These are phyloP conservation scores for Hetaerina titia DNA, from an alignment of 2,888 invertebrate genomes.

Conservation along the genomic window DNA sequence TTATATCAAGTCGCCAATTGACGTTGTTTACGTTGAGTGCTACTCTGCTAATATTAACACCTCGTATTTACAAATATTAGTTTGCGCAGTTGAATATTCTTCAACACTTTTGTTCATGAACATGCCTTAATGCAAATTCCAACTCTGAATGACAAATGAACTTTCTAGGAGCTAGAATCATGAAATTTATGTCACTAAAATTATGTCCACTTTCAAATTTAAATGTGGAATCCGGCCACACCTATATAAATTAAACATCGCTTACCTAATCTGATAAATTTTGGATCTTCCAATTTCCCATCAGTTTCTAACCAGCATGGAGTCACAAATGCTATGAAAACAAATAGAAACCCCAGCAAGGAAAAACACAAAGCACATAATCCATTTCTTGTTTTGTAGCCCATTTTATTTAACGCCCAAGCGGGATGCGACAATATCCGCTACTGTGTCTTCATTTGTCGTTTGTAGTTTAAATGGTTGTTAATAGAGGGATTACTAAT, in stretches of 20 bases:
- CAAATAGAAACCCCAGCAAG: conserved; percentile 83
- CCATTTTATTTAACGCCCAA: conserved; percentile 71
- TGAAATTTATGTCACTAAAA: neutral
- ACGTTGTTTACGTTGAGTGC: too few species aligned
- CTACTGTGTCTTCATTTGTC: conserved; percentile 6
- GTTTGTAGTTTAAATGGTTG: neutral
- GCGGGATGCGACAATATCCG: neutral
- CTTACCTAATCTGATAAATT: conserved; percentile 90
- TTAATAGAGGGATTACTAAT: neutral
- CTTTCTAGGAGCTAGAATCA: neutral
- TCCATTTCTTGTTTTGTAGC: conserved; percentile 83
- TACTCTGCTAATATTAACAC: too few species aligned
- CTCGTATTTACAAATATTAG: too few species aligned
- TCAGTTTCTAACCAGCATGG: conserved; percentile 93
- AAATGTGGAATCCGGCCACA: conserved; percentile 51
- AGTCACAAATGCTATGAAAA: conserved; percentile 90
- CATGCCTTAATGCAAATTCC: neutral
- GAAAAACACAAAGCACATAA: conserved; percentile 84
- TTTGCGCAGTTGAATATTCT: too few species aligned
- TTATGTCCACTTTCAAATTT: neutral
- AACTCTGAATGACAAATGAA: neutral
- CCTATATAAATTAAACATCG: conserved; percentile 69
- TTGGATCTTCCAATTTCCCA: conserved; percentile 86
- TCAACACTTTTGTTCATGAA: neutral
- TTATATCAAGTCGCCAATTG: too few species aligned